These are phyloP conservation scores for Timandra comae DNA, from an alignment of 2,888 invertebrate species.

Conservation along the genomic window DNA sequence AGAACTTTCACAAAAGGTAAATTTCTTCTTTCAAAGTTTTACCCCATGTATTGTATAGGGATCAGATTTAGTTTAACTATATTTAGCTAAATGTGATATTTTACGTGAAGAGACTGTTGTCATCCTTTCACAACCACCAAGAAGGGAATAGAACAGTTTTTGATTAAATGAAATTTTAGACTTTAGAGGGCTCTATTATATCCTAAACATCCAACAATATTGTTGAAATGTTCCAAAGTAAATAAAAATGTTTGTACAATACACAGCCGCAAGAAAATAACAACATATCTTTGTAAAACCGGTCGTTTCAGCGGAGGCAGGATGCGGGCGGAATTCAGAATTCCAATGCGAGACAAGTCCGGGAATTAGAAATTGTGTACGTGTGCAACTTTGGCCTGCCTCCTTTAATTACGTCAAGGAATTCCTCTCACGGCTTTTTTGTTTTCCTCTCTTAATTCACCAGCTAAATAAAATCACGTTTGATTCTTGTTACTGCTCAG, in stretches of 20 bases:
- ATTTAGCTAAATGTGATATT: too few species aligned
- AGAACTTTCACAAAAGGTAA: too few species aligned
- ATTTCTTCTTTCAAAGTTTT: too few species aligned
- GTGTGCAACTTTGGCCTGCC: slow-evolving; percentile 14
- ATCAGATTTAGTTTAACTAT: too few species aligned
- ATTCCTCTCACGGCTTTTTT: slow-evolving; percentile 9
- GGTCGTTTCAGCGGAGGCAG: slow-evolving; percentile 6
- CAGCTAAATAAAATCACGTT: slow-evolving; percentile 10
- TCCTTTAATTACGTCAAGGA: slow-evolving; percentile 21
- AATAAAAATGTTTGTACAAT: background rate
- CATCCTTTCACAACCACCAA: too few species aligned
- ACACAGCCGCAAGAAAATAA: background rate
- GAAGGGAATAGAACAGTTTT: too few species aligned
- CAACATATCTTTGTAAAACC: slow-evolving; percentile 4
- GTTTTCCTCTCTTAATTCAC: slow-evolving; percentile 4
- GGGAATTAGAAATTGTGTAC: slow-evolving; percentile 21
- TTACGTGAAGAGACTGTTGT: too few species aligned
- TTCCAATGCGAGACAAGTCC: slow-evolving; percentile 15
- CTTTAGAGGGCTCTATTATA: too few species aligned
- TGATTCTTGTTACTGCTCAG: slow-evolving; percentile 9
- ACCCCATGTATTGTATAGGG: too few species aligned
- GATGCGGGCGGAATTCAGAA: slow-evolving; percentile 18
- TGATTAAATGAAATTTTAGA: too few species aligned
- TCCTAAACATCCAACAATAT: too few species aligned
- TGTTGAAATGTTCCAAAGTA: background rate